These are phyloP conservation scores for Tretioscincus oriximinensis DNA, from an alignment of 2,113 vertebrate species.

Conservation along the genomic window DNA sequence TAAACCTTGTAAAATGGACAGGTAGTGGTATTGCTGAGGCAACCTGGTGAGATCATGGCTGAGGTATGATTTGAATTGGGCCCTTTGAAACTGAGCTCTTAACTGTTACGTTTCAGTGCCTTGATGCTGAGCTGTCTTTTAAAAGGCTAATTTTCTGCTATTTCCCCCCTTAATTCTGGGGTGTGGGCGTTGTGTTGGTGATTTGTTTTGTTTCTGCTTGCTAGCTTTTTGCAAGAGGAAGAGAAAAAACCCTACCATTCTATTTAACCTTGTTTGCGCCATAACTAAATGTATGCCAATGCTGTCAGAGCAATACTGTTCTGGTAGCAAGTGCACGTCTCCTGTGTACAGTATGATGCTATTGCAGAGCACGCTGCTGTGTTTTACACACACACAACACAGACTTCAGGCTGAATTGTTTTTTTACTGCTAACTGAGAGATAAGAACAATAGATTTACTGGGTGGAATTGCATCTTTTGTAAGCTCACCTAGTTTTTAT, in stretches of 20 bases:
- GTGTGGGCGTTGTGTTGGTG: too few relatives aligned
- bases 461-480: background rate
- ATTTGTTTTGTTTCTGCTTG: background rate
- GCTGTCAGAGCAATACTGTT: background rate
- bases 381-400: background rate
- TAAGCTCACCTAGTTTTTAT: background rate
- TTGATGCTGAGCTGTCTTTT: background rate
- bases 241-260: background rate
- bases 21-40: background rate
- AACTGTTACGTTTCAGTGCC: background rate
- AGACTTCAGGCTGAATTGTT: constrained; percentile 11
- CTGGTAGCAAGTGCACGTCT: background rate
- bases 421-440: constrained; percentile 15
- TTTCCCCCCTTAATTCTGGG: too few relatives aligned
- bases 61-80: background rate
- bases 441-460: background rate
- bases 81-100: background rate
- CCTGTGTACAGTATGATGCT: background rate
- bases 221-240: background rate
- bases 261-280: background rate
- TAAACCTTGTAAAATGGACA: background rate
- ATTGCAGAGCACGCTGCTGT: background rate
- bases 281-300: background rate
- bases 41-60: background rate
- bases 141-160: background rate